Base-by-base conservation (phyloP, 2,797 vertebrate genomes). In the Sebastes oblongus region DNA sequence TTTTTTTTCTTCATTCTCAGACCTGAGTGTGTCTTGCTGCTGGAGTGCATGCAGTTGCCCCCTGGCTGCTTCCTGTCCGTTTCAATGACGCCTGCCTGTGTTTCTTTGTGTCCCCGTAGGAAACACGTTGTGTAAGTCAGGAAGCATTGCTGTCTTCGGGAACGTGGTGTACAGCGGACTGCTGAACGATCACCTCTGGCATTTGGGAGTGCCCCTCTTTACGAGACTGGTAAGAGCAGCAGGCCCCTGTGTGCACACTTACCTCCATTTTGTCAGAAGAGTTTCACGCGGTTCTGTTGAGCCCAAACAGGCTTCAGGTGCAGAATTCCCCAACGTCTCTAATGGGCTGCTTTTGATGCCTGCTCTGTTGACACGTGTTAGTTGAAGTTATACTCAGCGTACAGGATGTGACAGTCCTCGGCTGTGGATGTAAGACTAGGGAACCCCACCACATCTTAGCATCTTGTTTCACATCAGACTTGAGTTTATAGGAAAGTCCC, bases 91-190 rank as follows among this genome's bases (percentile, higher is more conserved):
- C 73, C 75, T 9, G 46, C 22, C 54, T 85, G 69, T 92, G 75
- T 90, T 67, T 88, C 64, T 88, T 6, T 89, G 81, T 89, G 81
- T 86, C 88, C 85, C 89, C 11, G 62, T 59, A 92, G 92, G 92
- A 93, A 95, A 94, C 94, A 92, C 94, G 78, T 87, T 94, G 93
- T 94, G 93, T 91, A 93, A 94, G 91, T 92, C 92, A 86, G 92
- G 94, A 93, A 93, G 90, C 89, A 89, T 94, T 64, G 92, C 92
- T 69, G 93, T 93, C 87, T 94, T 95, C 60, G 93, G 93, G 91
- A 94, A 94, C 94, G 93, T 94, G 90, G 92, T 94, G 50, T 92
- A 92, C 90, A 87, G 91, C 86, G 93, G 93, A 36, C 90, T 94
- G 90, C 92, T 94, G 90, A 95, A 92, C 89, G 93, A 94, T 73